Evolutionary conservation across 2,113 vertebrate genomes (phyloP).

Genomic region (Tinamus guttatus): DNA sequence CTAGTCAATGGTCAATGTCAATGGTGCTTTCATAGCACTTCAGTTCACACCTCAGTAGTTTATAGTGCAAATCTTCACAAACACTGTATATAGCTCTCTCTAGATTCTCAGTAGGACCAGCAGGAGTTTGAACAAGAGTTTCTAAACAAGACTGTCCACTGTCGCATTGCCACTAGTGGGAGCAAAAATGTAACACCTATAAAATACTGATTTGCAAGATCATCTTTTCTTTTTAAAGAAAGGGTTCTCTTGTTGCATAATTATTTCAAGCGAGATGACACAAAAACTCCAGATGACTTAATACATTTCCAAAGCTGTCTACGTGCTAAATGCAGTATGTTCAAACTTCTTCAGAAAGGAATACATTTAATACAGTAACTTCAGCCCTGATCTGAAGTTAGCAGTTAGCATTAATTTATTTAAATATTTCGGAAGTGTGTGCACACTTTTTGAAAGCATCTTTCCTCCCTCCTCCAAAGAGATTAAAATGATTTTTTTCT

Average conservation of each 20-base stretch:
- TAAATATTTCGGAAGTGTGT: rapidly evolving
- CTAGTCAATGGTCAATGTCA: too few species aligned
- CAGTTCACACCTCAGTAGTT: background rate
- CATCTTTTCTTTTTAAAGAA: background rate
- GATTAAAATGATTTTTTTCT: background rate
- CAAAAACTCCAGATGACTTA: background rate
- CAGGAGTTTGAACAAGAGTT: background rate
- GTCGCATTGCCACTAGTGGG: background rate
- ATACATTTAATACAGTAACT: background rate
- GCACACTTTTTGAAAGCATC: background rate
- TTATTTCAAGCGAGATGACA: background rate
- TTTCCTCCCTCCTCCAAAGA: background rate
- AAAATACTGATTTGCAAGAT: background rate
- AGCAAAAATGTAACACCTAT: background rate
- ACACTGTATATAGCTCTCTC: background rate
- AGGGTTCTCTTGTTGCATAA: background rate
- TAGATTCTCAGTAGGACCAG: background rate
- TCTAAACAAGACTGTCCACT: background rate
- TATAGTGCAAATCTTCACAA: background rate
- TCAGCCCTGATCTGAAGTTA: background rate
- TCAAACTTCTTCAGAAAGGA: background rate
- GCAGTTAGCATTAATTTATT: too few species aligned
- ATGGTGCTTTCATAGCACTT: background rate
- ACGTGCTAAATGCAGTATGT: background rate
- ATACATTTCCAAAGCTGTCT: background rate